Base-by-base conservation (phyloP, 2,113 vertebrate genomes). In the Aramus guarauna region DNA sequence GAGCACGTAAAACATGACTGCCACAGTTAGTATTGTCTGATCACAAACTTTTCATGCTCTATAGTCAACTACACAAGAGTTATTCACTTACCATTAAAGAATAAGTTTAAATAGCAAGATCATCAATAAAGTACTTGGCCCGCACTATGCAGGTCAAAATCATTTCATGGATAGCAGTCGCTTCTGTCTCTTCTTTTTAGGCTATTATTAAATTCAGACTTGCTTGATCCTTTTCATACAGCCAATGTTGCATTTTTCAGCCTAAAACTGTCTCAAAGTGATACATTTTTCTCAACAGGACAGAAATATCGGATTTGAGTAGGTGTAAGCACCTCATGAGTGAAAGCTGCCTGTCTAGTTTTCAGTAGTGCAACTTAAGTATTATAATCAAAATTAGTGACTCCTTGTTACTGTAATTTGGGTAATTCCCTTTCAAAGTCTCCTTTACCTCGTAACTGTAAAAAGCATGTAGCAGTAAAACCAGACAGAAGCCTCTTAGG, bases 321-420 rank as follows among this genome's bases (percentile, higher is more conserved):
- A 84, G 43, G 37, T n/a, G 9, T 34, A 76, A 76, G 34, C 34
- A 92, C 7, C 39, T 91, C 23, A 23, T 1, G 12, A 91, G 69
- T 82, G 69, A 93, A 93, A 94, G 90, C 66, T 90, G 80, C 52
- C 60, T 14, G 23, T 52, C 77, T 39, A 37, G 53, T 82, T 85
- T 82, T 50, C 53, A 88, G 27, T 58, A 96, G 60, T 6, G 10
- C n/a, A 85, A 66, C 27, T 60, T 9, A 27, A 0, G 2, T 56
- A 94, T 87, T 93, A 82, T 88, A 91, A 91, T 48, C 11, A 81
- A 91, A 96, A 91, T 92, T 67, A 95, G 52, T 87, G 84, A 79
- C 62, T 69, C 36, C 24, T 79, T 82, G 30, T 60, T 85, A 45
- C 5, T 82, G 24, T 69, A 75, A 90, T 94, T 87, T 78, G 36